Evolutionary conservation across 2,797 vertebrate genomes (phyloP).

Genomic region (Pristis pectinata): DNA sequence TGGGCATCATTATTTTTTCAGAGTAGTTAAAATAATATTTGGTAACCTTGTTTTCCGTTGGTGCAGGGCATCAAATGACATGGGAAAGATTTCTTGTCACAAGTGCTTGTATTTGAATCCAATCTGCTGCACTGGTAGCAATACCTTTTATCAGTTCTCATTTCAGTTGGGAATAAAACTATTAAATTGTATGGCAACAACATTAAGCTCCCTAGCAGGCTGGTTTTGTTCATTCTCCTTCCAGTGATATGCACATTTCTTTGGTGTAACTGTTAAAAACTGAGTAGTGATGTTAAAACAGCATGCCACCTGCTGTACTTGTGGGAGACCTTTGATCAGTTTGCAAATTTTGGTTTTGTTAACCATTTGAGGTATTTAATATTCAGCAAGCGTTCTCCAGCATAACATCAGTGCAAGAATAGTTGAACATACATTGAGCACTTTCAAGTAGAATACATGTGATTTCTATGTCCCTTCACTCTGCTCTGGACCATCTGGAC

Average conservation of each 20-base stretch:
- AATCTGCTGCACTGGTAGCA: background rate
- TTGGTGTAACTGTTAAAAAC: background rate
- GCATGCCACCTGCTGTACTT: background rate
- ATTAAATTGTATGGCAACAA: constrained; percentile 33
- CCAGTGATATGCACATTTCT: background rate
- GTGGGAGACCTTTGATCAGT: background rate
- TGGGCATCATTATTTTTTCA: background rate
- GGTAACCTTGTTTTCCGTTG: background rate
- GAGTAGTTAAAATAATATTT: background rate
- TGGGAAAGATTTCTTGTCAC: background rate
- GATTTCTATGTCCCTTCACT: background rate
- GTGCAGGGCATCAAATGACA: background rate
- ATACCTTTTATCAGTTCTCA: background rate
- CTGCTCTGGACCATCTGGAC: too few species aligned
- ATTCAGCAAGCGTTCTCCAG: background rate
- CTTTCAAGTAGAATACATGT: background rate
- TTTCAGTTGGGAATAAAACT: constrained; percentile 23
- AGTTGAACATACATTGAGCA: background rate
- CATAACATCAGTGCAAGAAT: background rate
- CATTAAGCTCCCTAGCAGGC: constrained; percentile 5
- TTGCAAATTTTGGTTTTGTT: background rate
- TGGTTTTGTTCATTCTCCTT: background rate
- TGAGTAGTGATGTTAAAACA: background rate
- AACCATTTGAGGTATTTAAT: background rate
- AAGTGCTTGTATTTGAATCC: background rate